Evolutionary conservation across 2,888 invertebrate genomes (phyloP).

Genomic region (Ormia ochracea): DNA sequence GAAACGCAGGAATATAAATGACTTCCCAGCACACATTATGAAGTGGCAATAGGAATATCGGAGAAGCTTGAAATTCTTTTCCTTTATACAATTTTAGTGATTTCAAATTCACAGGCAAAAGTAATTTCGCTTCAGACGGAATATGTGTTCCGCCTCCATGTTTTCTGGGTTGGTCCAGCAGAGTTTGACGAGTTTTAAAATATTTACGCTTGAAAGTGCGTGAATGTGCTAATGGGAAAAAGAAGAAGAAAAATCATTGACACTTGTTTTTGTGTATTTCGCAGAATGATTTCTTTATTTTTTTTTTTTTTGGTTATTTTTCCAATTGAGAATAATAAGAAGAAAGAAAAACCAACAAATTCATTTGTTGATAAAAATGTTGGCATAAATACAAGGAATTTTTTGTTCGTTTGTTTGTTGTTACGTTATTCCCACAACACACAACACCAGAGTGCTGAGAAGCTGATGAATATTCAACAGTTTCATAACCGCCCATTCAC

Average conservation of each 20-base stretch:
- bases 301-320: neutral
- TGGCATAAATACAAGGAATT: conserved; percentile 17
- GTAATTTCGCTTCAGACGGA: too few species aligned
- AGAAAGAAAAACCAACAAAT: neutral
- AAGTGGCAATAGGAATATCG: too few species aligned
- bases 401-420: conserved; percentile 12
- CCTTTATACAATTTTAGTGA: too few species aligned
- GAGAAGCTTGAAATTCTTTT: too few species aligned
- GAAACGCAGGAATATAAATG: neutral
- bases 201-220: neutral
- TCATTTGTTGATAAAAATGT: conserved; percentile 11
- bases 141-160: too few species aligned
- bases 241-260: neutral
- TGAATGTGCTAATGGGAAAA: neutral
- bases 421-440: conserved; percentile 3
- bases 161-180: too few species aligned
- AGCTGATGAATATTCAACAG: conserved; percentile 15
- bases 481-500: conserved; percentile 21
- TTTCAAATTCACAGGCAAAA: too few species aligned
- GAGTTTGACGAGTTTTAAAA: conserved; percentile 1
- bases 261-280: neutral
- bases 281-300: too few species aligned
- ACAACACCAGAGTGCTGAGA: neutral
- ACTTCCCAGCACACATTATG: neutral
- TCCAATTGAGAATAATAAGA: neutral